Evolutionary conservation across 1,140 invertebrate genomes (phyloP), one percentile per base, ranked within the genome.

Genomic region (Platyscapa corneri): DNA sequence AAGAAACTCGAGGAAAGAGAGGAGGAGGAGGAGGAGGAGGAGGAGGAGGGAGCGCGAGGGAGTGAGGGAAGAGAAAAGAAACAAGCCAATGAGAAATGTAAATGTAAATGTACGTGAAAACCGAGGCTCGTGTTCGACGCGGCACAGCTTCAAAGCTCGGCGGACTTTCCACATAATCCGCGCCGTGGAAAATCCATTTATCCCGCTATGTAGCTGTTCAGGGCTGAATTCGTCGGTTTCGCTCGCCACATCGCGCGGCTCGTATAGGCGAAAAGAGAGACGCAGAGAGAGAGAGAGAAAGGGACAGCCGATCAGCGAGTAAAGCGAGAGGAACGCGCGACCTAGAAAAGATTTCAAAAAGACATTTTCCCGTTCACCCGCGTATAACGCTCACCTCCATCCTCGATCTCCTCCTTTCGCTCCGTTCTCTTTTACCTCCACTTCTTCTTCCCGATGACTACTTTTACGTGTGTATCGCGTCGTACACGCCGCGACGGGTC

Each of bases 301-400:
- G 65, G 20, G 34, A 60, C 39, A 70, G 46, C 34, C 14, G 82
- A 89, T 89, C 87, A 89, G 89, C 88, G 89, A 87, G 88, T 20
- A 34, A 2, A 34, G 75, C 78, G 88, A 89, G 67, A 70, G 67
- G 32, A 70, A 89, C 89, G 89, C 89, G 88, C 92, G 91, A 92
- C 91, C 92, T 91, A 93, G 91, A 92, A 93, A 93, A 90, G 87
- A 91, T 91, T 91, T 87, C 79, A 82, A 89, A 91, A 91, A 91
- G 90, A 91, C 90, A 90, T 92, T 93, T 92, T 92, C 91, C 91
- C 91, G 91, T 93, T 92, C 91, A 92, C 91, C 91, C 91, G 91
- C 90, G 37, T 76, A 74, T 42, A 42, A 74, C 74, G 74, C 74
- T 34, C 75, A 37, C 60, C 67, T 82, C 34, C 77, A 64, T 53